phyloP scores from a whole-genome alignment of 2,888 invertebrate species.

The Labia minor region DNA sequence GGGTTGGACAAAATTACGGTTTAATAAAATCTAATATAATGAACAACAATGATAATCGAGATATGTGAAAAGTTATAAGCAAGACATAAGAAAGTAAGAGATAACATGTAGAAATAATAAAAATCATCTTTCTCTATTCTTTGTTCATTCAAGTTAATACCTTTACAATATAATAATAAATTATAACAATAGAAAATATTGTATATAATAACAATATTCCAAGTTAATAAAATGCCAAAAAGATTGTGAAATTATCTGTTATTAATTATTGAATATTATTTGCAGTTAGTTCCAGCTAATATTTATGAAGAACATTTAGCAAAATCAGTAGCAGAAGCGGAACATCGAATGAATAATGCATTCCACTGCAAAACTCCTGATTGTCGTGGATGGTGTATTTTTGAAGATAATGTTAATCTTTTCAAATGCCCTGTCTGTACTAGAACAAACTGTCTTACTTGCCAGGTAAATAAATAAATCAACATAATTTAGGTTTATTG shows the following conservation, averaged over 20 bases:
- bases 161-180: neutral
- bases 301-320: constrained; percentile 70
- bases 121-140: too few species aligned
- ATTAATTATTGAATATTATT: neutral
- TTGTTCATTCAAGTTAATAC: too few species aligned
- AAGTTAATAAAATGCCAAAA: neutral
- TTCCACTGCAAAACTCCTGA: constrained; percentile 86
- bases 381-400: constrained; percentile 82
- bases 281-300: constrained; percentile 53
- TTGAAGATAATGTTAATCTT: constrained; percentile 72
- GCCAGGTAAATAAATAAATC: constrained; percentile 50
- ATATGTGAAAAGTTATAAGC: too few species aligned
- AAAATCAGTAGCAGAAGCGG: constrained; percentile 68
- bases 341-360: constrained; percentile 63
- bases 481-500: too few species aligned
- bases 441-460: constrained; percentile 70
- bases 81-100: too few species aligned
- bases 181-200: too few species aligned
- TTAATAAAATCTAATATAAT: too few species aligned
- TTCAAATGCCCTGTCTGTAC: constrained; percentile 78
- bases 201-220: neutral
- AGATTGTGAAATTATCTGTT: neutral
- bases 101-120: too few species aligned
- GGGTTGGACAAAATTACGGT: too few species aligned
- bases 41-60: too few species aligned